Evolutionary conservation across 1,140 invertebrate genomes (phyloP).

Genomic region (Bombus terrestris): DNA sequence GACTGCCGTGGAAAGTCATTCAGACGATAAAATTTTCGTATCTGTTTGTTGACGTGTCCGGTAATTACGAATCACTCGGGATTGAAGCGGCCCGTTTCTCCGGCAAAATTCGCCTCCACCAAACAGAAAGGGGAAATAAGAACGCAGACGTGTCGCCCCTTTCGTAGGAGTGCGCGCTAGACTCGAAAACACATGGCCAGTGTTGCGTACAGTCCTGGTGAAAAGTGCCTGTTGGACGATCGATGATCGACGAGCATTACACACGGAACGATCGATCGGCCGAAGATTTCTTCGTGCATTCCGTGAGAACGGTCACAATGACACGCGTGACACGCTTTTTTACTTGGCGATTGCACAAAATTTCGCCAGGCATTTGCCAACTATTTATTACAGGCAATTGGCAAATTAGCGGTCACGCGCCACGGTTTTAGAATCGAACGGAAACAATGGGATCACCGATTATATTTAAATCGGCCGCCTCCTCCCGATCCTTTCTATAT

Average conservation of each 20-base stretch:
- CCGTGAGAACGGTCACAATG: not conserved
- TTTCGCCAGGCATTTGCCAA: constrained; percentile 52
- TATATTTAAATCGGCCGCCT: constrained; percentile 59
- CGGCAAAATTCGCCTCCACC: not conserved
- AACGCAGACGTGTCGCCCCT: constrained; percentile 22
- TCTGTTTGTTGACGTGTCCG: constrained; percentile 13
- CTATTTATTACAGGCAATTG: constrained; percentile 64
- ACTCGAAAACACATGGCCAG: constrained; percentile 63
- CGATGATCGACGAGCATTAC: too few species aligned
- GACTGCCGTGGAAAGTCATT: not conserved
- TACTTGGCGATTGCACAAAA: constrained; percentile 57
- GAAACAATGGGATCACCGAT: constrained; percentile 58
- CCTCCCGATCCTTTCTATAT: constrained; percentile 30
- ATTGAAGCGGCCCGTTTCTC: not conserved
- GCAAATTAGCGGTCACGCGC: constrained; percentile 59
- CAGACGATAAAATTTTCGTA: not conserved
- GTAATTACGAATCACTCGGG: constrained; percentile 32
- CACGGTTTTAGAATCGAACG: constrained; percentile 59
- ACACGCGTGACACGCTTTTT: constrained; percentile 34
- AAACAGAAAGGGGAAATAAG: constrained; percentile 46
- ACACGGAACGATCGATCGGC: not conserved
- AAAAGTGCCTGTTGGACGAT: too few species aligned
- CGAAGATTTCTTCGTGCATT: not conserved
- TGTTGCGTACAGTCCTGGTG: not conserved
- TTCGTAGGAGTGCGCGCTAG: constrained; percentile 51